Percentiles rank a stretch among this genome's conserved stretches.
These are phyloP conservation scores for Henicopernis longicauda DNA, from an alignment of 2,113 vertebrate species.

Conservation along the genomic window DNA sequence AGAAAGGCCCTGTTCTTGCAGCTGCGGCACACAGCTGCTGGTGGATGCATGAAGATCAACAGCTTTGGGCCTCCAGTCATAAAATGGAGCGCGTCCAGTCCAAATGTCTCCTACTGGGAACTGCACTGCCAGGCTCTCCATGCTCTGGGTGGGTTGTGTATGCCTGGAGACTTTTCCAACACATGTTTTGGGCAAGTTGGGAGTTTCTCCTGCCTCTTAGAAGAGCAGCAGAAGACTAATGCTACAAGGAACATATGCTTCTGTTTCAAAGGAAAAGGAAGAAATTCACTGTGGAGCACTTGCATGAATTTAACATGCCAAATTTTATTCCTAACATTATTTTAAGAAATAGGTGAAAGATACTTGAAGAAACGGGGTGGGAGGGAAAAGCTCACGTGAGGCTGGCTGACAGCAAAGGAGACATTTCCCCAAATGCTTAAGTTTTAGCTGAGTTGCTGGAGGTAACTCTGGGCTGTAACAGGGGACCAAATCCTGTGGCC, in stretches of 20 bases:
- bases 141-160: neutral
- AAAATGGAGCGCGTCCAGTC: neutral
- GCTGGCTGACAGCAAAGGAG: neutral
- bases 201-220: neutral
- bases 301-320: neutral
- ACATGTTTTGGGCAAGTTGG: neutral
- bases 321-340: neutral
- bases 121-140: rapidly evolving
- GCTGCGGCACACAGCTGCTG: neutral
- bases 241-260: neutral
- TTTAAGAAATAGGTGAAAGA: neutral
- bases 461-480: neutral
- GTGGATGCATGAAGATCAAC: rapidly evolving
- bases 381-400: neutral
- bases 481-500: neutral
- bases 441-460: neutral
- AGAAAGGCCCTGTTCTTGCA: neutral
- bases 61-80: neutral
- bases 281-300: neutral
- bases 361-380: neutral
- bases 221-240: neutral
- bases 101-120: neutral
- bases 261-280: neutral
- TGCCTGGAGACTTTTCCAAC: neutral
- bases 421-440: neutral